A percentile compares a stretch with the other conserved stretches of the same genome.
phyloP scores from a whole-genome alignment of 2,113 vertebrate genomes.

The Cricetomys ansorgei region DNA sequence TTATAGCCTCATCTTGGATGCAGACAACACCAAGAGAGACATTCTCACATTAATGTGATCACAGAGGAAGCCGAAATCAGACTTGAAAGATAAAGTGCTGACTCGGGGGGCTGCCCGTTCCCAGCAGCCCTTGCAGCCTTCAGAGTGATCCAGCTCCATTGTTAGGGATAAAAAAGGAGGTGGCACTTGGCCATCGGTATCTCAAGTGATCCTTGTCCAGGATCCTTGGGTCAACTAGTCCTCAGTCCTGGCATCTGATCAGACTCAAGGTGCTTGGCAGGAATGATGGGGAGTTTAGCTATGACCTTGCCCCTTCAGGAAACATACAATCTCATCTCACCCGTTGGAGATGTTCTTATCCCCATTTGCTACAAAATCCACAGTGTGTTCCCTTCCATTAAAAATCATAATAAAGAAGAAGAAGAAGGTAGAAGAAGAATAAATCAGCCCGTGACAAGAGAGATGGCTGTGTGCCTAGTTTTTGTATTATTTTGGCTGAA shows the following conservation, averaged over 20 bases:
- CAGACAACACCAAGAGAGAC: conserved; percentile 27
- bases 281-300: not conserved
- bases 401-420: not conserved
- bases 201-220: conserved; percentile 3
- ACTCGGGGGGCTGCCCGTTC: not conserved
- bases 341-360: conserved; percentile 46
- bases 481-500: conserved; percentile 32
- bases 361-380: conserved; percentile 32
- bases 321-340: not conserved
- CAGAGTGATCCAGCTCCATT: not conserved
- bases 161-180: not conserved
- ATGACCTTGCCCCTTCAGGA: not conserved
- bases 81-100: conserved; percentile 35
- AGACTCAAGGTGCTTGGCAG: not conserved
- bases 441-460: not conserved
- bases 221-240: conserved; percentile 25
- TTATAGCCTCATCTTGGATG: conserved; percentile 35
- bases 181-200: not conserved
- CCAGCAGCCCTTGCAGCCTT: not conserved
- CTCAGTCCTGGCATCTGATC: conserved; percentile 24
- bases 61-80: conserved; percentile 35
- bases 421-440: not conserved
- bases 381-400: not conserved
- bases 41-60: not conserved
- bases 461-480: not conserved